These are phyloP conservation scores for Sclerurus mexicanus DNA, from an alignment of 2,113 vertebrate genomes.

Conservation along the genomic window DNA sequence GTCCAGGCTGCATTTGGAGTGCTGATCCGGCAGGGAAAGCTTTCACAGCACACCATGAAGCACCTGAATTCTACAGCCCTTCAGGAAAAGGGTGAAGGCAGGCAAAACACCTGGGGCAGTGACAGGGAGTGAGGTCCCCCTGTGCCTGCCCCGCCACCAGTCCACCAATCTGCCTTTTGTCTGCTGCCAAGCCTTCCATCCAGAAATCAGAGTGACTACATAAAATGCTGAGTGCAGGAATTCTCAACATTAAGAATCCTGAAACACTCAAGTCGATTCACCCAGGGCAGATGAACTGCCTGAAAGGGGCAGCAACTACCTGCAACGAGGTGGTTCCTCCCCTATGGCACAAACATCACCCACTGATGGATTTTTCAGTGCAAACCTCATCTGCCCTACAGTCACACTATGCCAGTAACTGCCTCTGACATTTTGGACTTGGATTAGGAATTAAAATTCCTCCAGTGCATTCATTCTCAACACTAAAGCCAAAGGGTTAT, in stretches of 20 bases:
- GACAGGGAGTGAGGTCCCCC: rapidly evolving
- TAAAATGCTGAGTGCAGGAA: background rate
- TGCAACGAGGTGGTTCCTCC: background rate
- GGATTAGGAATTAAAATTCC: background rate
- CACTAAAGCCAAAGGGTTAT: background rate
- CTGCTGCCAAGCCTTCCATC: background rate
- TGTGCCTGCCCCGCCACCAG: background rate
- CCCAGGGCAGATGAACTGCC: background rate
- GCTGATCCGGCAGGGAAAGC: background rate
- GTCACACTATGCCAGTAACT: too few species aligned
- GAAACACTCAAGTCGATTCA: background rate
- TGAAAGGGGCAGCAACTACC: background rate
- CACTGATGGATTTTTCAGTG: background rate
- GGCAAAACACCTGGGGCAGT: background rate
- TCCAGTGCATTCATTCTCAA: background rate
- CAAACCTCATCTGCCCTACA: background rate
- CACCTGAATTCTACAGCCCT: background rate
- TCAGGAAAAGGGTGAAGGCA: background rate
- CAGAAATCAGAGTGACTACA: background rate
- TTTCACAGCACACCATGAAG: background rate
- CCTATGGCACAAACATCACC: background rate
- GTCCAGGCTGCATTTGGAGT: background rate
- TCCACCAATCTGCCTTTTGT: background rate
- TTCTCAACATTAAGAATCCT: background rate
- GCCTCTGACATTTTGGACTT: background rate